Base-by-base conservation (phyloP, 1,140 invertebrate species). In the Drosophila eugracilis region DNA sequence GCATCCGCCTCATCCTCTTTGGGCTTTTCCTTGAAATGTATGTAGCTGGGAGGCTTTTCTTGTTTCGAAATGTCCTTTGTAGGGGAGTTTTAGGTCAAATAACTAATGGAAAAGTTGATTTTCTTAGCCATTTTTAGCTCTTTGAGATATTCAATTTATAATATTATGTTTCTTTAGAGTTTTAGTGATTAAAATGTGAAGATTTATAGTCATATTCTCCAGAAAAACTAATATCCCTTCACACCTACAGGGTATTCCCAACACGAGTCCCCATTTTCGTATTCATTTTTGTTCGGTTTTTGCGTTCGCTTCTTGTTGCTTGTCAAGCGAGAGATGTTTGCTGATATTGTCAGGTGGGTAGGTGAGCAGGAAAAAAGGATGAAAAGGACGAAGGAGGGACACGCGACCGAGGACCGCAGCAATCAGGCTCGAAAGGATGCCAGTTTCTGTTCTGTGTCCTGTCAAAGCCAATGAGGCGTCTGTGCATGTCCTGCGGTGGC, bases 261-360 rank as follows among this genome's bases (percentile, higher is more conserved):
- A 21, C 3, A n/a, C 4, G 12, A 2, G 39, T 12, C 10, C 2
- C 5, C 5, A 3, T 30, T 41, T 41, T 17, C 10, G 24, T 3
- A 22, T 3, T 3, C 1, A 24, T 41, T 49, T 42, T 49, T 44
- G 19, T 59, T 44, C 21, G n/a, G 19, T 39, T 63, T 4, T 44
- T 69, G 63, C 44, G 5, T 42, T 36, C 19, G 26, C 14, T 34
- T 47, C 36, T 62, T 39, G 34, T 70, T 55, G 30, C 28, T 50
- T 30, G 44, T 60, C 62, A 53, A 39, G 21, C 55, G 28, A 53
- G 62, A 72, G 39, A 65, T 79, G 63, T 75, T 80, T 80, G 58
- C 65, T 59, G 78, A 79, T 75, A 72, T 60, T 72, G 65, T 69
- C 76, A 66, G 54, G 66, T 48, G 55, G 71, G 37, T 12, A 32